Evolutionary conservation across 92 coral and sea anemone genomes (phyloP).

Genomic region (Scolanthus callimorphus): DNA sequence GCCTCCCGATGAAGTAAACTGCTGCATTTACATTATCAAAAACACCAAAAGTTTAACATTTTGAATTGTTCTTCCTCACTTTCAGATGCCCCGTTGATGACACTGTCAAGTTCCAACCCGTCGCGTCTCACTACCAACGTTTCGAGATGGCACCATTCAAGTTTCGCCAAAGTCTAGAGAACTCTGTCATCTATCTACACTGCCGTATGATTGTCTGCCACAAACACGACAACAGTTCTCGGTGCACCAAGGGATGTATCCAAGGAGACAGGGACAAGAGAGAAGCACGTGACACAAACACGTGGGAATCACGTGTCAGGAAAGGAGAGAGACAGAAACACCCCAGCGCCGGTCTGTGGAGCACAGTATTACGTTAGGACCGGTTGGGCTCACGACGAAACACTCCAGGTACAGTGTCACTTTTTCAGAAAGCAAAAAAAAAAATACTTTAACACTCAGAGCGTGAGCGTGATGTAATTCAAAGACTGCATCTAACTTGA

Average conservation of each 20-base stretch:
- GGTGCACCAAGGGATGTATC: slow-evolving; percentile 65
- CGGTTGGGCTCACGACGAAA: slow-evolving; percentile 13
- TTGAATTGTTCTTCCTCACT: too few species aligned
- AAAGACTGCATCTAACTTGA: too few species aligned
- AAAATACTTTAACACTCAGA: too few species aligned
- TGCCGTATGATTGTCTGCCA: slow-evolving; percentile 80
- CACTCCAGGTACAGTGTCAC: too few species aligned
- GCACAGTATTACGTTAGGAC: slow-evolving; percentile 73
- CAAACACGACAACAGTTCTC: slow-evolving; percentile 42
- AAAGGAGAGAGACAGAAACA: slow-evolving; percentile 10
- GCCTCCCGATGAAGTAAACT: too few species aligned
- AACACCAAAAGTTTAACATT: too few species aligned
- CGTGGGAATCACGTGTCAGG: too few species aligned
- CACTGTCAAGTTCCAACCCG: slow-evolving; percentile 40
- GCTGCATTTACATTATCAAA: too few species aligned
- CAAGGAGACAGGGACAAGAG: slow-evolving; percentile 1
- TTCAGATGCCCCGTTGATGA: slow-evolving; percentile 61
- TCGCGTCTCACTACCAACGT: slow-evolving; percentile 50
- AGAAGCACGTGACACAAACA: too few species aligned
- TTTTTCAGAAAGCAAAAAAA: too few species aligned
- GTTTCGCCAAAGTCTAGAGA: slow-evolving; percentile 15
- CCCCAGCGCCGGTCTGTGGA: slow-evolving; percentile 9
- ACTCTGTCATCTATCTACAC: slow-evolving; percentile 65
- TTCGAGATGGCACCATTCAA: slow-evolving; percentile 70
- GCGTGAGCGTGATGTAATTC: too few species aligned